phyloP scores from a whole-genome alignment of 1,140 invertebrate species.

The Antheraea pernyi region DNA sequence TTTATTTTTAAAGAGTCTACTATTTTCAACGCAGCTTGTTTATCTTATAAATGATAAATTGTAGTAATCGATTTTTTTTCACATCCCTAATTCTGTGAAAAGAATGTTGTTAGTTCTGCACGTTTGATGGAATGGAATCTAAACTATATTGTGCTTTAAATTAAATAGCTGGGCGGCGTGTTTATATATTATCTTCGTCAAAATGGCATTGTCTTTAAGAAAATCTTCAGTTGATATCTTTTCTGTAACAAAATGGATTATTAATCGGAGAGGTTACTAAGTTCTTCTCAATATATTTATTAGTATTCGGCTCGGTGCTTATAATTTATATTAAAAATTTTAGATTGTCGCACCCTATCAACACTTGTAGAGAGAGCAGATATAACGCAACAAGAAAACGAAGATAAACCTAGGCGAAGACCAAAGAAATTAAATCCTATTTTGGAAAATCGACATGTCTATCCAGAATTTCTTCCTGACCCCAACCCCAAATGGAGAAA shows the following conservation, averaged over 20 bases:
- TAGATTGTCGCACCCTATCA: constrained; percentile 52
- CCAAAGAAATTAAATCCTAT: constrained; percentile 37
- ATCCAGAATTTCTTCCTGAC: constrained; percentile 97
- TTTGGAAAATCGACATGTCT: constrained; percentile 86
- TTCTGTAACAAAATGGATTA: constrained; percentile 45
- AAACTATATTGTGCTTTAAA: no score
- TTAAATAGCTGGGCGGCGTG: no score
- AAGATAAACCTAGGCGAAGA: constrained; percentile 32
- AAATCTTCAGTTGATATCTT: constrained; percentile 47
- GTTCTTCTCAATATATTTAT: background rate
- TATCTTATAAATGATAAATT: no score
- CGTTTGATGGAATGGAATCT: no score
- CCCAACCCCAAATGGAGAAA: constrained; percentile 90
- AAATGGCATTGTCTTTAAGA: constrained; percentile 53
- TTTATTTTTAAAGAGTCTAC: no score
- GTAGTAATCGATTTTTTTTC: no score
- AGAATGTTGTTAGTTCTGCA: no score
- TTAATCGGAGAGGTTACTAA: constrained; percentile 60
- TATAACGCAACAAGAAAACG: background rate
- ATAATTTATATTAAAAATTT: constrained; percentile 16
- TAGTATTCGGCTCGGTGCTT: background rate
- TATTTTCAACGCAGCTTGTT: no score
- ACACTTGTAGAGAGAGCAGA: constrained; percentile 52
- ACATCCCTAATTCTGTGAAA: no score
- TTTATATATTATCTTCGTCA: background rate